phyloP scores from a whole-genome alignment of 2,888 invertebrate genomes.

The Xylota segnis region DNA sequence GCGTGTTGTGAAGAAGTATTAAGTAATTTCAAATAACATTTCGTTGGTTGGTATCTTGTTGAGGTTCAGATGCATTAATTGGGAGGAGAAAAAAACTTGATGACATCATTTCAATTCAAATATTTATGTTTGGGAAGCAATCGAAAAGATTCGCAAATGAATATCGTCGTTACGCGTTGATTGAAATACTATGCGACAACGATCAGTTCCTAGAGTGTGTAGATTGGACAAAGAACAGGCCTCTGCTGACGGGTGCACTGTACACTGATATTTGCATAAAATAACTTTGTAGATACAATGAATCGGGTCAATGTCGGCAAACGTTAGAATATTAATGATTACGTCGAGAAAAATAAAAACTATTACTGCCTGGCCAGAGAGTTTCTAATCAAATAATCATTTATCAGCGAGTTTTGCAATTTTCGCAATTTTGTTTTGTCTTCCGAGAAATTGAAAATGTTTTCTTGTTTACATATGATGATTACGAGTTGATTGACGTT shows the following conservation, averaged over 20 bases:
- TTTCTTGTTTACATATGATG: no score
- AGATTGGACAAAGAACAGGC: background rate
- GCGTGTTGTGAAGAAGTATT: background rate
- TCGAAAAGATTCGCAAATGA: constrained; percentile 17
- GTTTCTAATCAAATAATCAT: constrained; percentile 3
- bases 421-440: background rate
- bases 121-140: constrained; percentile 42
- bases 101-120: constrained; percentile 49
- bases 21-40: constrained; percentile 11
- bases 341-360: background rate
- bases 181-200: constrained; percentile 7
- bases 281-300: constrained; percentile 23
- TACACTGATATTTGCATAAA: constrained; percentile 30
- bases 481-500: no score
- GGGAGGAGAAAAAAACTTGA: background rate
- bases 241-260: background rate
- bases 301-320: constrained; percentile 57
- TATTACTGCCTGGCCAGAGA: background rate
- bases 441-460: no score
- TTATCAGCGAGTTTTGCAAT: background rate
- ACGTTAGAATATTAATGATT: constrained; percentile 48
- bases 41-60: background rate
- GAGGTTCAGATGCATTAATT: constrained; percentile 1
- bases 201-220: constrained; percentile 3
- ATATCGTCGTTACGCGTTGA: constrained; percentile 4